A percentile compares a stretch with the other conserved stretches of the same genome.
These are phyloP conservation scores for Hydra vulgaris DNA, from an alignment of 30 jellyfish, hydroid and myxozoan genomes.

Conservation along the genomic window DNA sequence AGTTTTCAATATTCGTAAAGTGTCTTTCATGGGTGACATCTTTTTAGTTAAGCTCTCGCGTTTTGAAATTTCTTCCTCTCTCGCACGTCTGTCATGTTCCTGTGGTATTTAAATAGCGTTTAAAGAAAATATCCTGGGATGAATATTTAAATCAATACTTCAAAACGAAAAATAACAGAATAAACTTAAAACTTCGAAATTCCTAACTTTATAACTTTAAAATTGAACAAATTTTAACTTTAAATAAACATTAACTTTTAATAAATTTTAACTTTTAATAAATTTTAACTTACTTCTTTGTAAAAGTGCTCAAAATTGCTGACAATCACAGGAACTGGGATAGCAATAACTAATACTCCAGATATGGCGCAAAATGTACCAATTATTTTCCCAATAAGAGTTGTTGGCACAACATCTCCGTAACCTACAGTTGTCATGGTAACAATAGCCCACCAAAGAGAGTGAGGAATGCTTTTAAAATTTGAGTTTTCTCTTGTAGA, in stretches of 20 bases:
- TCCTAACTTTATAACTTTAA: not conserved
- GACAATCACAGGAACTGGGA: conserved; percentile 98
- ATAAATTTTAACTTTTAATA: too few relatives aligned
- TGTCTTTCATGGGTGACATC: conserved; percentile 3
- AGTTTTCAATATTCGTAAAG: conserved; percentile 17
- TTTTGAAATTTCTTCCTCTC: conserved; percentile 23
- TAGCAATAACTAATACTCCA: conserved; percentile 93
- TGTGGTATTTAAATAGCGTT: too few relatives aligned
- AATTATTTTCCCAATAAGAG: conserved; percentile 71
- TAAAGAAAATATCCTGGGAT: not conserved
- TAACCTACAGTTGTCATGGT: conserved; percentile 97
- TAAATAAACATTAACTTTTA: not conserved
- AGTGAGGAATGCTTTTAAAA: conserved; percentile 88
- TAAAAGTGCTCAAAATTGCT: conserved; percentile 87
- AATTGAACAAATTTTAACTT: not conserved
- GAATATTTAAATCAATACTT: too few relatives aligned
- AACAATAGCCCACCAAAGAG: conserved; percentile 98
- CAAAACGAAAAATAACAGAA: not conserved
- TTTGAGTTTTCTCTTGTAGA: conserved; percentile 22
- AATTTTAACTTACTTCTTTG: conserved; percentile 51
- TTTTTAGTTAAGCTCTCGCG: conserved; percentile 1
- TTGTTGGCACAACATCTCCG: conserved; percentile 83
- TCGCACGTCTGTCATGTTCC: conserved; percentile 34
- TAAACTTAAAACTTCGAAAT: not conserved
- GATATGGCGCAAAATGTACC: conserved; percentile 98